Evolutionary conservation across 2,888 invertebrate species (phyloP), one percentile per base, ranked within the genome.

Genomic region (Apamea anceps): DNA sequence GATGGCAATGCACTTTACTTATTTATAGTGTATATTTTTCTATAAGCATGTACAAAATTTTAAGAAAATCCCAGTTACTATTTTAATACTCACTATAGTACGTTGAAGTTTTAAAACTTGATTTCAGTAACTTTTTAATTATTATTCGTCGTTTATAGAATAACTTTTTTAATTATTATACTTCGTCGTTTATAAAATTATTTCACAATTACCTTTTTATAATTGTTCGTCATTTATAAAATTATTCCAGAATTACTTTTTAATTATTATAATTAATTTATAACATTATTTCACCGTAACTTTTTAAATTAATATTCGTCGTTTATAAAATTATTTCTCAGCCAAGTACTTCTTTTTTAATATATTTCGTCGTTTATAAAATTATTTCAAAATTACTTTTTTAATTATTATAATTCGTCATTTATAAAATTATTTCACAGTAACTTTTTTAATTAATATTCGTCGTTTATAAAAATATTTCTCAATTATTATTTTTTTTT

Each of bases 1-100:
- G 72, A 70, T 54, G 74, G 68, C 65, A 77, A 67, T 87, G 77
- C 75, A 77, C 42, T 73, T 68, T 42, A 77, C 85, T 82, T 80
- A 75, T 82, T 85, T 87, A 73, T 54, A 72, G 71, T 77, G 62
- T 82, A 73, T 66, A 42, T 76, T 82, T 86, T 84, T 48, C 63
- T 77, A 75, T 73, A 75, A 77, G 75, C 72, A 65, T 72, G 68
- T 86, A 73, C 70, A 62, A 66, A 60, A 71, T 62, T 77, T 75
- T 51, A 80, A 42, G 15, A 51, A 63, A 86, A 75, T 75, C 42
- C 51, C 45, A 10, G n/a, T 37, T 72, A 25, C 25, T 7, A 66
- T 76, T 60, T 79, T 42, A 71, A 79, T 75, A 51, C 18, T 25
- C 15, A 12, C 28, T 54, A 45, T 70, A 32, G 1, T 32, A 48